phyloP scores from a whole-genome alignment of 1,140 invertebrate species.

The Calephelis virginiensis region DNA sequence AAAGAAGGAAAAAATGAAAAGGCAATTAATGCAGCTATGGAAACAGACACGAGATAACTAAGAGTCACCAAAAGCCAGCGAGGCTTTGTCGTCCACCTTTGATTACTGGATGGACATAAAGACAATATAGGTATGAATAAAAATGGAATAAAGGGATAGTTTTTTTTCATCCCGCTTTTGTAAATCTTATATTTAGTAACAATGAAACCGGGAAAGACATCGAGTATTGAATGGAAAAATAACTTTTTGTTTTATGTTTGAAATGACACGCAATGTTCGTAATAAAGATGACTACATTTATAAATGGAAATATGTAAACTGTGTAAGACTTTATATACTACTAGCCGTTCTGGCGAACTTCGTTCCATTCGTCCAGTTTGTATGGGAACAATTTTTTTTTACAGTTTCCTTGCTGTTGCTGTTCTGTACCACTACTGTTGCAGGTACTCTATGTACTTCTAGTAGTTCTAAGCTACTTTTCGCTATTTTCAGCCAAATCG shows the following conservation, averaged over 20 bases:
- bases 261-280: not conserved
- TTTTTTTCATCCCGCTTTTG: constrained; percentile 45
- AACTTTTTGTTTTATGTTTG: not conserved
- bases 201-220: constrained; percentile 22
- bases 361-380: no score
- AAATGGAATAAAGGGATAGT: constrained; percentile 52
- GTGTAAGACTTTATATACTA: no score
- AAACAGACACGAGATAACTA: constrained; percentile 41
- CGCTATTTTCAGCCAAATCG: no score
- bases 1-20: constrained; percentile 54
- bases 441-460: no score
- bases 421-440: no score
- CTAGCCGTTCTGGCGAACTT: no score
- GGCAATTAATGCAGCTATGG: constrained; percentile 61
- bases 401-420: no score
- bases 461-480: no score
- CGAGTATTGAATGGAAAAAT: constrained; percentile 10
- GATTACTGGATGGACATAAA: constrained; percentile 56
- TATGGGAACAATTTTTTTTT: no score
- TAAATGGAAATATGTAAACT: no score
- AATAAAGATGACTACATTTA: no score
- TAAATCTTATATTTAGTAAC: constrained; percentile 37
- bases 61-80: constrained; percentile 55
- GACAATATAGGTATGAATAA: constrained; percentile 49
- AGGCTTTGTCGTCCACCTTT: constrained; percentile 63